Percentiles rank a stretch among this genome's conserved stretches.
Conservation (phyloP, 2,888 invertebrate genomes). For the Entomobrya multifasciata region DNA sequence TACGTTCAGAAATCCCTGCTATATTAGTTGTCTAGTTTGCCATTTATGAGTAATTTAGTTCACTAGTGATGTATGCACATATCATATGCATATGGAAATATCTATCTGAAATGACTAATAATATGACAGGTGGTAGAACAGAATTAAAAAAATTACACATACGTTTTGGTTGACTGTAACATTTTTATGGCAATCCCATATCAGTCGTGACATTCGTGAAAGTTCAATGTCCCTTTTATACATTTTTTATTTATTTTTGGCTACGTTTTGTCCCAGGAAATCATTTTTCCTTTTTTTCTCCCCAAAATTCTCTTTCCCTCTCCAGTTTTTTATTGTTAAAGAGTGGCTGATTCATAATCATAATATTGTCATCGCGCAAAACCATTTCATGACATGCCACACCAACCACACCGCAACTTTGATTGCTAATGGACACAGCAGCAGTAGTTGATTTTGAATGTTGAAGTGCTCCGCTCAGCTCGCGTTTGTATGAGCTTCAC, state of each 20-base stretch:
- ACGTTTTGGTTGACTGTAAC: too few relatives aligned
- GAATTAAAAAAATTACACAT: too few relatives aligned
- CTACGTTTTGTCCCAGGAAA: slow-evolving; percentile 33
- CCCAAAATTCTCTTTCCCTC: not conserved
- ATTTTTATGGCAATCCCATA: too few relatives aligned
- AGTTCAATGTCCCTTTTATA: slow-evolving; percentile 3
- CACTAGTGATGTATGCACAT: not conserved
- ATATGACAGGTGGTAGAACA: too few relatives aligned
- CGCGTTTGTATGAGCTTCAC: not conserved
- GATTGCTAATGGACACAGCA: too few relatives aligned
- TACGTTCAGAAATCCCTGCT: too few relatives aligned
- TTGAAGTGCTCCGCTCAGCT: too few relatives aligned
- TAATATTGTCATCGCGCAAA: not conserved
- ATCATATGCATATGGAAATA: too few relatives aligned
- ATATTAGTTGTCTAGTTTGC: too few relatives aligned
- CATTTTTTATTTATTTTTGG: not conserved
- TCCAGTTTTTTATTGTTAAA: slow-evolving; percentile 14
- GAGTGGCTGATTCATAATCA: slow-evolving; percentile 23
- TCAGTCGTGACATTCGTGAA: not conserved
- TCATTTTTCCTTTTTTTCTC: slow-evolving; percentile 2
- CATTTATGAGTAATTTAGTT: not conserved
- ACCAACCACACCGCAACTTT: too few relatives aligned
- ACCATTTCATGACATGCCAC: not conserved
- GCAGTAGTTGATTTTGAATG: too few relatives aligned
- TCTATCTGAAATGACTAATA: too few relatives aligned